Base-by-base conservation (phyloP, 2,888 invertebrate genomes). In the Sinopyrophorus schimmeli region DNA sequence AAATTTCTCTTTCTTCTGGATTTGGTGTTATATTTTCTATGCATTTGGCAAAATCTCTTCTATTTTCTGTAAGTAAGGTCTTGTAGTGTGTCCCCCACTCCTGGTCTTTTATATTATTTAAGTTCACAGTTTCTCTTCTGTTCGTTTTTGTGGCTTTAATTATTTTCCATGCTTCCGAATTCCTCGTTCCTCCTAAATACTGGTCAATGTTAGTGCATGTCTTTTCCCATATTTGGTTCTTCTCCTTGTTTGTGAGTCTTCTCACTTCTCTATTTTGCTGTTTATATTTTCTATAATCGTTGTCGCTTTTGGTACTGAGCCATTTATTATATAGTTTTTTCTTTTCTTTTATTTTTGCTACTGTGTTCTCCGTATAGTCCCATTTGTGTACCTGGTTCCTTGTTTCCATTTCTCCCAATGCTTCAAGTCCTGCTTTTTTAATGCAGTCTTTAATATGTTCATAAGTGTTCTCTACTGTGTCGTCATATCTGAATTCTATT, bases 201-300 rank as follows among this genome's bases (percentile, higher is more conserved):
- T 28, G 28, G 14, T 28, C 28, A 10, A 28, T 28, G 11, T 28
- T 28, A 7, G 28, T 28, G 14, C 28, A 28, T 3, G 28, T 3
- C 6, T 5, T 11, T 11, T 28, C 12, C 28, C 28, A 28, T 4
- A 5, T 28, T 5, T 28, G 5, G n/a, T 28, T 28, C 14, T 28
- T 28, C 5, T 28, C 12, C 28, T 28, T 28, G 10, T 5, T 11
- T 9, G 12, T 28, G 12, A 28, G 10, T 28, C 14, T 10, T 14
- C 14, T 28, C 10, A 10, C 28, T 28, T 28, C 28, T 28, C 10
- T 28, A 14, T 6, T 28, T n/a, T 28, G 10, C 4, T 9, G 6
- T 26, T 26, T 26, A 26, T 26, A n/a, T 9, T 26, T 9, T n/a
- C 26, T 26, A n/a, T n/a, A 26, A 10, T 26, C 26, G 6, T 26